A percentile compares a stretch with the other conserved stretches of the same genome.
Evolutionary conservation across 2,113 vertebrate species (phyloP).

Genomic region (Salvelinus alpinus): DNA sequence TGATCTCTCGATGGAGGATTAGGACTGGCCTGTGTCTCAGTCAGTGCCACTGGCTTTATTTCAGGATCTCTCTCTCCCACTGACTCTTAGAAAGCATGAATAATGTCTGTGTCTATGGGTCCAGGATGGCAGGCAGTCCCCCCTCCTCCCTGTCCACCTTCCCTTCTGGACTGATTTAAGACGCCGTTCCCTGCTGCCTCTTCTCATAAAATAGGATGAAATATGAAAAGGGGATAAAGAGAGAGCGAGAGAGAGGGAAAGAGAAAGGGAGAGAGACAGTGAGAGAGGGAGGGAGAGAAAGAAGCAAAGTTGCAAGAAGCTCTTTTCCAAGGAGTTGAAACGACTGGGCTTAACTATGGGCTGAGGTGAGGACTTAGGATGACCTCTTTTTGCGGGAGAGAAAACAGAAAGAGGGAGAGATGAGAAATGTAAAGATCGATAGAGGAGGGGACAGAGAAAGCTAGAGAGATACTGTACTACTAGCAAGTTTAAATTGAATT

Average conservation of each 20-base stretch:
- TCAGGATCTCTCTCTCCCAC: constrained; percentile 25
- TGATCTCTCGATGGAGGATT: constrained; percentile 23
- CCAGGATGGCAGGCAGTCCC: constrained; percentile 21
- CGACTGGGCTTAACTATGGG: constrained; percentile 38
- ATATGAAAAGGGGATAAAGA: constrained; percentile 11
- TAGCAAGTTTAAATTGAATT: constrained; percentile 31
- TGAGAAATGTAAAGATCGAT: constrained; percentile 6
- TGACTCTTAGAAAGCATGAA: constrained; percentile 41
- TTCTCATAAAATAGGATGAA: constrained; percentile 30
- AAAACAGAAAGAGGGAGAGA: constrained; percentile 13
- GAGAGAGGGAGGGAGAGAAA: background rate
- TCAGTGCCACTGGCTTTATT: constrained; percentile 22
- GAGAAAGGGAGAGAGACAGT: background rate
- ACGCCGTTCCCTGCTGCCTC: constrained; percentile 18
- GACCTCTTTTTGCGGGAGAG: constrained; percentile 52
- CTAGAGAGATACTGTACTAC: background rate
- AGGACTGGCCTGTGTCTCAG: constrained; percentile 30
- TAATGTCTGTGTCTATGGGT: constrained; percentile 33
- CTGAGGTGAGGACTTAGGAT: constrained; percentile 25
- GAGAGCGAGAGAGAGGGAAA: constrained; percentile 4
- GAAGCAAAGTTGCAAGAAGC: constrained; percentile 29
- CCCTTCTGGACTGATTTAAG: constrained; percentile 33
- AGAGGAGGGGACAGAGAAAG: constrained; percentile 20
- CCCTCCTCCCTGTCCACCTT: background rate
- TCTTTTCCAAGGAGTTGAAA: constrained; percentile 32